phyloP scores from a whole-genome alignment of 2,797 vertebrate species.

The Huso huso region DNA sequence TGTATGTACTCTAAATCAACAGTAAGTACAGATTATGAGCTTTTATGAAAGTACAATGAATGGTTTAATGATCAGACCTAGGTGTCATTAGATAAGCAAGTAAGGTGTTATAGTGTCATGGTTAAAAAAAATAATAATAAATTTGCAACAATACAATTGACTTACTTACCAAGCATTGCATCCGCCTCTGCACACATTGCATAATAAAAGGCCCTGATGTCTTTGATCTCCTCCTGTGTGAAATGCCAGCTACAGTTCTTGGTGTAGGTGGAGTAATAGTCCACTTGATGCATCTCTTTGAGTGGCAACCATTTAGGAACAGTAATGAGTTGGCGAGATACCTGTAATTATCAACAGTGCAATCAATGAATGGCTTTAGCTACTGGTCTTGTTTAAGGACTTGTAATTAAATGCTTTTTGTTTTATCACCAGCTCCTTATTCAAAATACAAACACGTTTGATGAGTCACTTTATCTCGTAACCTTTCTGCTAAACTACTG shows the following conservation, averaged over 20 bases:
- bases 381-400: too few relatives aligned
- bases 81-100: neutral
- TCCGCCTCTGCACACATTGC: conserved; percentile 95
- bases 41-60: too few relatives aligned
- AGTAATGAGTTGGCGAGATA: conserved; percentile 64
- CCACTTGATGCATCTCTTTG: conserved; percentile 78
- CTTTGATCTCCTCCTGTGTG: conserved; percentile 72
- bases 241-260: conserved; percentile 88
- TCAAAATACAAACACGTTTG: too few relatives aligned
- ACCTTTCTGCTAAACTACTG: too few relatives aligned
- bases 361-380: neutral
- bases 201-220: conserved; percentile 84
- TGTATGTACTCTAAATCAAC: too few relatives aligned
- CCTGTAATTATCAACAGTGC: conserved; percentile 45
- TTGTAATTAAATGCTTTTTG: too few relatives aligned
- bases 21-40: too few relatives aligned
- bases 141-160: neutral
- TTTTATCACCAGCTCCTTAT: too few relatives aligned
- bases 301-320: conserved; percentile 80
- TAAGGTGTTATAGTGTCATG: neutral
- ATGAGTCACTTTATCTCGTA: too few relatives aligned
- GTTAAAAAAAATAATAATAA: neutral
- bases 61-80: too few relatives aligned
- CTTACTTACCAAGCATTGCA: conserved; percentile 81
- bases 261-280: conserved; percentile 86